Base-by-base conservation (phyloP, 2,888 invertebrate species). In the Anoplius nigerrimus region DNA sequence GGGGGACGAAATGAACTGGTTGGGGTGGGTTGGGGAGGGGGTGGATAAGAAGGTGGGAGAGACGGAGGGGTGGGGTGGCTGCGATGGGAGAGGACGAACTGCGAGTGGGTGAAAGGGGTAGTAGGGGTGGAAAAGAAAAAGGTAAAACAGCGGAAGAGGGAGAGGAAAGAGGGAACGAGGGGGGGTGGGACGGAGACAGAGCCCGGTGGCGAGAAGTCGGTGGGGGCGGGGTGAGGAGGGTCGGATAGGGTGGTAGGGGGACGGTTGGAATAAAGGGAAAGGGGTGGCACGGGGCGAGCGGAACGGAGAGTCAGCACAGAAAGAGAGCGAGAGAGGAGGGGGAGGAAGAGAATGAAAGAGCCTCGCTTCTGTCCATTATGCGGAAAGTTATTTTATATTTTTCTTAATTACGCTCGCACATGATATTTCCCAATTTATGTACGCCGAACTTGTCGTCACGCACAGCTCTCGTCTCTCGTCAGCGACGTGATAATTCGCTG, bases 361-460 rank as follows among this genome's bases (percentile, higher is more conserved):
- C 11, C 18, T 48, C 48, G 34, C 34, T 34, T 34, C 48, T 8
- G 42, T 6, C 48, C 48, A 48, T 48, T 48, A 48, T 48, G 18
- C 48, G 48, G 34, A 34, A 48, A 48, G 48, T 48, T 48, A 48
- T 48, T 48, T 48, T 48, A 48, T 18, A 48, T 48, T 48, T 18
- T 48, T 48, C 6, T 48, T 48, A 48, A 18, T 18, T 18, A 18
- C 48, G 48, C 48, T 48, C 48, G 48, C 16, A 18, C 48, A 18
- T 48, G 18, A 48, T 48, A 18, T 48, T 48, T 18, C n/a, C n/a
- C 48, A 48, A 48, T 48, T 48, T 48, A 48, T 34, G 34, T 48
- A 48, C 16, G 13, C n/a, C 48, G 48, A 18, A 34, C 34, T 34
- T 34, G 4, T 6, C 34, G 34, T 34, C 34, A 34, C 34, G 48